Percentiles rank a stretch among this genome's conserved stretches.
Conservation (phyloP, 2,888 invertebrate species). For the Nymphalis polychloros region DNA sequence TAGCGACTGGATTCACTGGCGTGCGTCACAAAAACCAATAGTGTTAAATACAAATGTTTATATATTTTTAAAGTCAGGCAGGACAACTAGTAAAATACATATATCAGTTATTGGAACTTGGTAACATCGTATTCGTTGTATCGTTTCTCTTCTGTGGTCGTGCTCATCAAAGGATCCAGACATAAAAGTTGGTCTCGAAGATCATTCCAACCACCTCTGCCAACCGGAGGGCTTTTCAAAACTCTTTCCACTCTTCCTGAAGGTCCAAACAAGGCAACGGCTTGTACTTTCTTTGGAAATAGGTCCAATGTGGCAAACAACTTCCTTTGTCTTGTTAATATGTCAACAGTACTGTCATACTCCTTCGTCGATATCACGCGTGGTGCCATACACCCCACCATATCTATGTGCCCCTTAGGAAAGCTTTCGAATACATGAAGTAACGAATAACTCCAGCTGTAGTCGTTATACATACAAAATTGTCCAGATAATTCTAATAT, state of each 20-base stretch:
- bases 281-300: constrained; percentile 48
- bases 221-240: constrained; percentile 39
- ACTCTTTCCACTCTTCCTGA: constrained; percentile 40
- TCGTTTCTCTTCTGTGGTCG: constrained; percentile 28
- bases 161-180: constrained; percentile 43
- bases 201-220: constrained; percentile 56
- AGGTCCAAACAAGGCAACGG: constrained; percentile 44
- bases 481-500: constrained; percentile 41
- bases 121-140: constrained; percentile 11
- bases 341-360: constrained; percentile 31
- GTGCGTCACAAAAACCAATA: too few relatives aligned
- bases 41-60: too few relatives aligned
- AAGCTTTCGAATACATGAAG: constrained; percentile 45
- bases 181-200: constrained; percentile 55
- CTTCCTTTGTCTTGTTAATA: constrained; percentile 22
- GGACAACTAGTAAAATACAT: too few relatives aligned
- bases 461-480: constrained; percentile 55
- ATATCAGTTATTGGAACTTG: background rate
- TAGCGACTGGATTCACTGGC: too few relatives aligned
- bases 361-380: constrained; percentile 47
- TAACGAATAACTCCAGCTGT: constrained; percentile 59
- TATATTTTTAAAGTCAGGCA: too few relatives aligned
- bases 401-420: constrained; percentile 42
- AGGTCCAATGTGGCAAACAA: constrained; percentile 18
- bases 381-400: constrained; percentile 48